phyloP scores from a whole-genome alignment of 2,113 vertebrate genomes.

The Setophaga kirtlandii region DNA sequence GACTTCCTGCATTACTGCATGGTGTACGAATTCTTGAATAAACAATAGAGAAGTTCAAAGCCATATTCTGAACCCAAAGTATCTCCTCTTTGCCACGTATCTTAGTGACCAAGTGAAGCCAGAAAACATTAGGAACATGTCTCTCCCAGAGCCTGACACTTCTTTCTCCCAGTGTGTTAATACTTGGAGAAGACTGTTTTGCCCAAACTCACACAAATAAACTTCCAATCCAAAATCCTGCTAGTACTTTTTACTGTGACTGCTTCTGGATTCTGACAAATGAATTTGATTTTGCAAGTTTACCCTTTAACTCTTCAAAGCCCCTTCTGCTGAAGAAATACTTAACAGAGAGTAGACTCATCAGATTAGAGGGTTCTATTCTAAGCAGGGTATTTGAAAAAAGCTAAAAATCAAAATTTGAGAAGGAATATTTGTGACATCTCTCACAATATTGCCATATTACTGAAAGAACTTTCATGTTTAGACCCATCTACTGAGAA shows the following conservation, averaged over 20 bases:
- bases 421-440: background rate
- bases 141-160: background rate
- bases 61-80: background rate
- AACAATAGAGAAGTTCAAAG: background rate
- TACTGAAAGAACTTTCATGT: background rate
- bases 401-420: background rate
- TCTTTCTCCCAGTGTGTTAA: background rate
- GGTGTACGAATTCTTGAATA: background rate
- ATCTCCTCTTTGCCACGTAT: background rate
- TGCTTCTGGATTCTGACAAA: background rate
- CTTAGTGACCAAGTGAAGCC: background rate
- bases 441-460: background rate
- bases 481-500: background rate
- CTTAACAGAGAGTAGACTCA: background rate
- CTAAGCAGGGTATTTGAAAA: background rate
- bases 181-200: background rate
- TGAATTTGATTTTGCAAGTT: background rate
- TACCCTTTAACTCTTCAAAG: background rate
- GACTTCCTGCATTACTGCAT: background rate
- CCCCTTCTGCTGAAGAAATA: background rate
- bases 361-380: background rate
- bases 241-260: background rate
- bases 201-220: background rate
- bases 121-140: rapidly evolving
- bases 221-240: background rate